A percentile compares a stretch with the other conserved stretches of the same genome.
phyloP scores from a whole-genome alignment of 2,113 vertebrate species.

The Cyphomyrus plagiostoma region DNA sequence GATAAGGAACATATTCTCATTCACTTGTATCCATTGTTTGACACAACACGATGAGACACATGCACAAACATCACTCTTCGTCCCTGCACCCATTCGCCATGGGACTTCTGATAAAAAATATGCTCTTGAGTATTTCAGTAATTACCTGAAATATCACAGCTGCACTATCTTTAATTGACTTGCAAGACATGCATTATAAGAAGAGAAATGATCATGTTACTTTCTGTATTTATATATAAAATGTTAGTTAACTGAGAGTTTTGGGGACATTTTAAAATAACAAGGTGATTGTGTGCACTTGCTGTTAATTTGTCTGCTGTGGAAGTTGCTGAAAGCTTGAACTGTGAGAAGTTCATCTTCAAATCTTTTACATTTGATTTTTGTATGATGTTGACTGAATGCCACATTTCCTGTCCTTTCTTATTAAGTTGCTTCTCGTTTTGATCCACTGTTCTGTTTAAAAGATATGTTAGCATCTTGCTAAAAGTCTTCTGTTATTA shows the following conservation, averaged over 20 bases:
- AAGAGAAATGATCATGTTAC: not conserved
- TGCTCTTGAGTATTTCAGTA: conserved; percentile 5
- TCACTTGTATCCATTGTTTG: conserved; percentile 11
- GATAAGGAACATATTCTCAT: conserved; percentile 13
- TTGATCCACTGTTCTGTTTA: not conserved
- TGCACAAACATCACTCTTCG: not conserved
- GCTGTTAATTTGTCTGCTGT: not conserved
- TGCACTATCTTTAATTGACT: conserved; percentile 11
- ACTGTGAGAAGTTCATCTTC: not conserved
- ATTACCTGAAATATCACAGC: conserved; percentile 4
- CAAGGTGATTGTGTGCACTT: not conserved
- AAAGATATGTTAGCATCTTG: not conserved
- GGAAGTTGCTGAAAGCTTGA: not conserved
- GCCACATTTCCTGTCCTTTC: not conserved
- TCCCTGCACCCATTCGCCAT: not conserved
- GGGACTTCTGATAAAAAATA: conserved; percentile 9
- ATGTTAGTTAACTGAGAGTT: not conserved
- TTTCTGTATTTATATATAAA: not conserved
- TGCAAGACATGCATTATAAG: conserved; percentile 7
- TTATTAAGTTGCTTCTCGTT: not conserved
- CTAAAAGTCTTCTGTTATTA: not conserved
- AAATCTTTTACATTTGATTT: not conserved
- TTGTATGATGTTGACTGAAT: not conserved
- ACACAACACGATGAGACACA: not conserved
- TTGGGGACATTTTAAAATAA: not conserved